Base-by-base conservation (phyloP, 2,888 invertebrate species). In the Drosophila formosana region DNA sequence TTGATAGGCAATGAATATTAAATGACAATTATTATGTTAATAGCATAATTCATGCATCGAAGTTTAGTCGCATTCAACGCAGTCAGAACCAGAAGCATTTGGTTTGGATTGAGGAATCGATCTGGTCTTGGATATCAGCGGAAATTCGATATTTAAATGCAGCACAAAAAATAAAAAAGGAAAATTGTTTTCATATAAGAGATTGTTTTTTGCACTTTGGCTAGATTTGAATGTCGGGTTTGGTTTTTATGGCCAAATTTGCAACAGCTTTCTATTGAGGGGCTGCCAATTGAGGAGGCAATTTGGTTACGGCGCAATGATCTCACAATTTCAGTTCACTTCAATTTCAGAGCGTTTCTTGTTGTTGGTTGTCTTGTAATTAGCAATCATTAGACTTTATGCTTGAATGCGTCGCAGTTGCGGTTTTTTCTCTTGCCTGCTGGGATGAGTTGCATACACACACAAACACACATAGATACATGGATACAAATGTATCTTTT, bases 351-450 rank as follows among this genome's bases (percentile, higher is more conserved):
- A 13, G 11, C 41, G 50, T 65, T 61, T 71, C 41, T 32, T 55
- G 49, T 49, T 62, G 52, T 37, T 46, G 51, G 66, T 57, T 70
- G 49, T 66, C 66, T 66, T 80, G 78, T 85, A 85, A 89, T 85
- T 85, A 89, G 87, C 87, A 83, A 85, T 84, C 87, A 72, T 89
- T 85, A 85, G 78, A 77, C 72, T 82, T 89, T 56, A 75, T 81
- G 85, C 84, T 75, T 85, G 81, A 85, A 89, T 85, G 85, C 87
- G 84, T 75, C 73, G 68, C 67, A 74, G 57, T 74, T 61, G 32
- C 77, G 45, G 34, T 49, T 69, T 49, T 69, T 56, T 51, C 39
- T 61, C n/a, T 34, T 56, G 56, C 28, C 43, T 46, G 53, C 47
- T 28, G 43, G 72, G 73, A 77, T 72, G 77, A 77, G 72, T 63